Conservation (phyloP, 2,113 vertebrate species). For the Alouatta palliata region DNA sequence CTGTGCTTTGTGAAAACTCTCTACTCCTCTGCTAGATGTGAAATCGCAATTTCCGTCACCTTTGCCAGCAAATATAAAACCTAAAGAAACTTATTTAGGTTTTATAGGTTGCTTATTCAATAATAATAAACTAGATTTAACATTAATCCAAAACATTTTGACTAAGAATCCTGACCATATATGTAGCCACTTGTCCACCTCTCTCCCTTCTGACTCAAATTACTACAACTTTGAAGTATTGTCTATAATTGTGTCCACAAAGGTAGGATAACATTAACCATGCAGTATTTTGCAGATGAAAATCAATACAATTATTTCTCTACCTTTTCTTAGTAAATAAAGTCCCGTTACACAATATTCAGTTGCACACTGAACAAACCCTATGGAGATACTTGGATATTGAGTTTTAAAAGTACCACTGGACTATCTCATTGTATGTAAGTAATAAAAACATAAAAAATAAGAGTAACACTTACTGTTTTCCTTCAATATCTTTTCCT, state of each 20-base stretch:
- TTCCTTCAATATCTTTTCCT: background rate
- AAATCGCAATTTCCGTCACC: background rate
- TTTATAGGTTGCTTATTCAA: background rate
- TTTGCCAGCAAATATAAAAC: background rate
- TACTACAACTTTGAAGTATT: background rate
- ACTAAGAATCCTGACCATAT: background rate
- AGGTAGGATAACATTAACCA: background rate
- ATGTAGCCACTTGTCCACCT: background rate
- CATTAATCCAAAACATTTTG: background rate
- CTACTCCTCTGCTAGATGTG: background rate
- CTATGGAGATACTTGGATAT: background rate
- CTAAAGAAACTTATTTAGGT: background rate
- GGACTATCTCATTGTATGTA: background rate
- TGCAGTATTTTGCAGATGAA: background rate
- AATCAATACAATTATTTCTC: background rate
- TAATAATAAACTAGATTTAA: background rate
- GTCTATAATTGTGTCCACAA: background rate
- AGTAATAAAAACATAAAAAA: background rate
- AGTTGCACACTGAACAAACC: background rate
- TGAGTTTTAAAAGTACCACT: background rate
- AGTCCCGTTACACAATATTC: background rate
- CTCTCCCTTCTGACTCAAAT: background rate
- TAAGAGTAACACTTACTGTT: background rate
- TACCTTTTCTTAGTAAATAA: background rate
- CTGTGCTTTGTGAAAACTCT: background rate